These are phyloP conservation scores for Lissocephala sabroskyi DNA, from an alignment of 2,888 invertebrate species.

Conservation along the genomic window DNA sequence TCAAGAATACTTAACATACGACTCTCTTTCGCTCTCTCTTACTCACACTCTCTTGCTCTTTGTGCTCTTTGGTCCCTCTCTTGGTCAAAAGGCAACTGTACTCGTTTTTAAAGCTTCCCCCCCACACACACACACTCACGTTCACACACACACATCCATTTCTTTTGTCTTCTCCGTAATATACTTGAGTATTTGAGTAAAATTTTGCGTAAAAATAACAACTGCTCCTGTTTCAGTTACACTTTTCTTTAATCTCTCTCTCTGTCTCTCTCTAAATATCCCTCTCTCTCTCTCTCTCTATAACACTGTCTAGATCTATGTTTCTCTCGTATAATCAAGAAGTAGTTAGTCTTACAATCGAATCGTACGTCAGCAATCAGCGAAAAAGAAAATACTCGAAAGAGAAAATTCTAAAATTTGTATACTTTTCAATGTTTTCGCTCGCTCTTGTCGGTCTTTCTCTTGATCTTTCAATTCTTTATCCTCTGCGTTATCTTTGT, in stretches of 20 bases:
- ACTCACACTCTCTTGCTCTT: conserved; percentile 4
- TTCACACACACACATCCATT: conserved; percentile 13
- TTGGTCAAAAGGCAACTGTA: conserved; percentile 36
- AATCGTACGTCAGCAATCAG: too few relatives aligned
- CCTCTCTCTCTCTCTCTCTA: neutral
- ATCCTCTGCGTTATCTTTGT: neutral
- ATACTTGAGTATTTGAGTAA: conserved; percentile 33
- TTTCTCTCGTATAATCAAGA: conserved; percentile 14
- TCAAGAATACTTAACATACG: too few relatives aligned
- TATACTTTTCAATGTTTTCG: too few relatives aligned
- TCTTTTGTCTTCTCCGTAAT: conserved; percentile 25
- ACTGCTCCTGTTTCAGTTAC: conserved; percentile 3
- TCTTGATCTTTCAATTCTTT: neutral
- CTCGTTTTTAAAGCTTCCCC: conserved; percentile 17
- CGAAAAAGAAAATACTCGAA: neutral
- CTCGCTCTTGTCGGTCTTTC: neutral
- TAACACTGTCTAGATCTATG: neutral
- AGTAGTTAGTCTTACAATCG: conserved; percentile 42
- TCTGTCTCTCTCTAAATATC: neutral
- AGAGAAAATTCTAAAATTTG: too few relatives aligned
- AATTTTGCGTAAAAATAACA: conserved; percentile 23
- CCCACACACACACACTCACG: too few relatives aligned
- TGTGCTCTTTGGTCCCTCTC: conserved; percentile 4
- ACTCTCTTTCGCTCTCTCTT: conserved; percentile 20
- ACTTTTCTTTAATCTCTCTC: conserved; percentile 6